Conservation (phyloP, 1,140 invertebrate genomes). For the Anastrepha ludens region DNA sequence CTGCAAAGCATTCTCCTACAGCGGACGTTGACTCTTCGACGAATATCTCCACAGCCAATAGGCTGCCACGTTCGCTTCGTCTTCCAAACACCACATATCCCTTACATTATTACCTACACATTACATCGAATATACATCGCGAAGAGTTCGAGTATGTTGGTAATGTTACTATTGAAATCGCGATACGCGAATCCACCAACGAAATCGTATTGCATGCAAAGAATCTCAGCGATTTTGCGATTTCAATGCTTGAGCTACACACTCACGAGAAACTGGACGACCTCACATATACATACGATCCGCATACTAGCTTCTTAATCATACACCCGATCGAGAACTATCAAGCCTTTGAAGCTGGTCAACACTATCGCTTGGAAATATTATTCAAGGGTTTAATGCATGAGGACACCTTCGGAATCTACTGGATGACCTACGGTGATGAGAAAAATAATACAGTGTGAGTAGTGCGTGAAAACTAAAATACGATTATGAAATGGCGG, state of each 20-base stretch:
- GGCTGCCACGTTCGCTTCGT: conserved; percentile 71
- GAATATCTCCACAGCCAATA: too few relatives aligned
- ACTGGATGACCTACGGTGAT: conserved; percentile 77
- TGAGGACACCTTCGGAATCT: conserved; percentile 77
- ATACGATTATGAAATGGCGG: neutral
- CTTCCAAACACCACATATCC: conserved; percentile 79
- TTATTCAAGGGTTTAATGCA: conserved; percentile 67
- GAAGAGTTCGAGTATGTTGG: conserved; percentile 77
- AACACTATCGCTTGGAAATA: conserved; percentile 66
- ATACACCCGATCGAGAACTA: conserved; percentile 67
- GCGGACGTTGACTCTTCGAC: neutral
- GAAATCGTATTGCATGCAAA: conserved; percentile 76
- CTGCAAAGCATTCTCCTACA: neutral
- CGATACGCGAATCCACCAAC: conserved; percentile 70
- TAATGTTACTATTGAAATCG: conserved; percentile 77
- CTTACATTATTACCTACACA: conserved; percentile 79
- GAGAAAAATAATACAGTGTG: conserved; percentile 64
- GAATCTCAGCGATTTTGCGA: conserved; percentile 67
- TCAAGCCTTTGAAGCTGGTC: conserved; percentile 67
- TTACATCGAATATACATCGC: conserved; percentile 78
- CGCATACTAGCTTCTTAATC: conserved; percentile 60
- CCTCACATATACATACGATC: conserved; percentile 62
- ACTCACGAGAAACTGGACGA: conserved; percentile 61
- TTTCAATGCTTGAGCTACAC: conserved; percentile 62
- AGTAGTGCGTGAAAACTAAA: conserved; percentile 56